phyloP scores from a whole-genome alignment of 2,888 invertebrate species.

The Brachypterus glaber region DNA sequence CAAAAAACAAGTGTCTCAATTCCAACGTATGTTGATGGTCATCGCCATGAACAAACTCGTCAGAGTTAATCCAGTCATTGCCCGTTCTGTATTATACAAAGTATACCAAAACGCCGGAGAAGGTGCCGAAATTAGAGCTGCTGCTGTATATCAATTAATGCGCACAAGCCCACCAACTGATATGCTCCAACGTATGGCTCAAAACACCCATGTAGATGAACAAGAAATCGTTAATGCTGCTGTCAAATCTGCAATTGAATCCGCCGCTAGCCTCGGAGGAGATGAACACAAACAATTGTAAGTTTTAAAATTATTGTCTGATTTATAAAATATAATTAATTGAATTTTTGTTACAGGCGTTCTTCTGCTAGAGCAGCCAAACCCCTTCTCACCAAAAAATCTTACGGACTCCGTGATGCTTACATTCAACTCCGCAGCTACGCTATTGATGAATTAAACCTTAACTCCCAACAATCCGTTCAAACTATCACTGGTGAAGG shows the following conservation, averaged over 20 bases:
- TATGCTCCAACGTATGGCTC: constrained; percentile 60
- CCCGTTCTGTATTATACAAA: constrained; percentile 50
- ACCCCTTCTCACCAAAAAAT: constrained; percentile 31
- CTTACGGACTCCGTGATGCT: constrained; percentile 44
- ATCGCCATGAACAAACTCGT: constrained; percentile 45
- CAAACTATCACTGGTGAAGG: constrained; percentile 49
- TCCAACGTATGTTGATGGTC: constrained; percentile 54
- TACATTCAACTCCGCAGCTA: constrained; percentile 38
- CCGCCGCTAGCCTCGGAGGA: constrained; percentile 43
- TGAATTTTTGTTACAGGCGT: constrained; percentile 25
- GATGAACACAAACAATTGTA: constrained; percentile 44
- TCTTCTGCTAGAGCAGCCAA: constrained; percentile 36
- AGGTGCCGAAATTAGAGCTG: constrained; percentile 52
- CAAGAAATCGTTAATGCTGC: constrained; percentile 53
- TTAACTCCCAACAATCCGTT: constrained; percentile 38
- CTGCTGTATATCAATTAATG: constrained; percentile 53
- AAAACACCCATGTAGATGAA: constrained; percentile 53
- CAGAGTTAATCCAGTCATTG: constrained; percentile 42
- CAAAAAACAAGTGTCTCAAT: constrained; percentile 43
- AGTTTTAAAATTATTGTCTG: constrained; percentile 28
- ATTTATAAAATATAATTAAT: constrained; percentile 8
- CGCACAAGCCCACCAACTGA: constrained; percentile 47
- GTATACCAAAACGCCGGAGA: constrained; percentile 57
- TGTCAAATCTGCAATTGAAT: constrained; percentile 50
- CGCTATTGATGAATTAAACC: constrained; percentile 36